Evolutionary conservation across 2,797 vertebrate genomes (phyloP).

Genomic region (Pelobates cultripes): DNA sequence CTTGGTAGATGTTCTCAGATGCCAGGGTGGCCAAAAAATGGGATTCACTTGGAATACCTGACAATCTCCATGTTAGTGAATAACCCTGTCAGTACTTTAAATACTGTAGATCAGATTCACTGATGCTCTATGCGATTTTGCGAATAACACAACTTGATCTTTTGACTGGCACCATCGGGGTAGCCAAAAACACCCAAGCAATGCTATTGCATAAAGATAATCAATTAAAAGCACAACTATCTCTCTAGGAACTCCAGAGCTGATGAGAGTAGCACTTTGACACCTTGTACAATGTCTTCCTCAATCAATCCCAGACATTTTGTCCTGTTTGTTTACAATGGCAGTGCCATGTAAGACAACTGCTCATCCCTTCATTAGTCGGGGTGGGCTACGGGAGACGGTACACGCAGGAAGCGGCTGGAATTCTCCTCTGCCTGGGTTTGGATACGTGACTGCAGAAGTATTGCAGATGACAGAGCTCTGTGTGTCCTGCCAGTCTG

Average conservation of each 20-base stretch:
- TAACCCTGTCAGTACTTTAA: too few relatives aligned
- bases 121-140: too few relatives aligned
- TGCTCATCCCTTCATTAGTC: conserved; percentile 23
- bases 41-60: too few relatives aligned
- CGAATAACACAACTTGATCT: too few relatives aligned
- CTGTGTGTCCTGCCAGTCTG: conserved; percentile 25
- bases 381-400: background rate
- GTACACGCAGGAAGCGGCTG: conserved; percentile 5
- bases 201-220: too few relatives aligned
- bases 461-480: conserved; percentile 48
- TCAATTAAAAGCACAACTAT: background rate
- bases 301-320: conserved; percentile 30
- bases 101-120: too few relatives aligned
- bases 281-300: conserved; percentile 49
- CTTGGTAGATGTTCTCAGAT: too few relatives aligned
- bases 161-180: too few relatives aligned
- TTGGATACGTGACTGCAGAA: conserved; percentile 23
- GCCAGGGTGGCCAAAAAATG: too few relatives aligned
- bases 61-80: too few relatives aligned
- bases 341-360: conserved; percentile 52
- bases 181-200: too few relatives aligned
- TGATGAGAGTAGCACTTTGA: conserved; percentile 38
- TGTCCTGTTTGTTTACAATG: conserved; percentile 44
- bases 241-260: background rate
- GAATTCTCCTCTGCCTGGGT: conserved; percentile 6